A percentile compares a stretch with the other conserved stretches of the same genome.
These are phyloP conservation scores for Pseudocheirus occidentalis DNA, from an alignment of 2,797 vertebrate species.

Conservation along the genomic window DNA sequence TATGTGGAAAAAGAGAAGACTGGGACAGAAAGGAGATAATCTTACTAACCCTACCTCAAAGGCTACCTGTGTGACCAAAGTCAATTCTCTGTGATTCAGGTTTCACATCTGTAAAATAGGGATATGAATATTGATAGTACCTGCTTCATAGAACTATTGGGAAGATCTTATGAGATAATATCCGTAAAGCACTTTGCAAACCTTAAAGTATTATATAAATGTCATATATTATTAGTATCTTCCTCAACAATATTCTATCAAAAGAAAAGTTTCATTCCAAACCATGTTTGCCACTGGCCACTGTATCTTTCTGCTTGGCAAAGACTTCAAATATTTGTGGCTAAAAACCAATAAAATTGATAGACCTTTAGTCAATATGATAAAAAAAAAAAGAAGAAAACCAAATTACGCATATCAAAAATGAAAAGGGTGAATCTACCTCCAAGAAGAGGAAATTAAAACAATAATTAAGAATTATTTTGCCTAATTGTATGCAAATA, in stretches of 20 bases:
- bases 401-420: too few relatives aligned
- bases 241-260: background rate
- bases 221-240: background rate
- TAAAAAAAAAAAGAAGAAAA: too few relatives aligned
- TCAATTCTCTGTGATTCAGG: background rate
- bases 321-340: background rate
- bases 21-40: background rate
- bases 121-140: background rate
- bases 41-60: background rate
- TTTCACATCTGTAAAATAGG: background rate
- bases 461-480: too few relatives aligned
- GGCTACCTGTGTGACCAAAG: background rate
- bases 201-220: background rate
- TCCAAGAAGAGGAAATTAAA: too few relatives aligned
- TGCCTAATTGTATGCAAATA: too few relatives aligned
- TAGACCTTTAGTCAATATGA: too few relatives aligned
- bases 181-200: background rate
- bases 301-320: background rate
- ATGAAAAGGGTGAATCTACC: too few relatives aligned
- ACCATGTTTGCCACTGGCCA: background rate
- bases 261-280: background rate
- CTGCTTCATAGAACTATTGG: background rate
- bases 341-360: background rate
- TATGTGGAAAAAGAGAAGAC: background rate
- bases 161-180: background rate